A percentile compares a stretch with the other conserved stretches of the same genome.
Evolutionary conservation across 2,888 invertebrate species (phyloP).

Genomic region (Drosophila mimica): DNA sequence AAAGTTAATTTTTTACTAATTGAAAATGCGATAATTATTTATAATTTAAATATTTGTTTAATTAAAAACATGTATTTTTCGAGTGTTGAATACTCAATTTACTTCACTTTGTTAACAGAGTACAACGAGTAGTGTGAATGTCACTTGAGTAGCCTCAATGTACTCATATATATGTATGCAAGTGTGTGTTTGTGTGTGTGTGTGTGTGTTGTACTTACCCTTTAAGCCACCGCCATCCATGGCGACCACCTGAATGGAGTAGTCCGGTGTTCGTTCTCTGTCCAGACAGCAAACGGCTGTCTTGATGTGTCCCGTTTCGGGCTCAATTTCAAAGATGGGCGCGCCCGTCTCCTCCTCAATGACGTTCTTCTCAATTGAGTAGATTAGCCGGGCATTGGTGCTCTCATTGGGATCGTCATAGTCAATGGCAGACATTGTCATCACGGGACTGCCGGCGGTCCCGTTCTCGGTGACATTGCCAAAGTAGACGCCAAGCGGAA

Average conservation of each 20-base stretch:
- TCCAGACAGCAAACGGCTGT: slow-evolving; percentile 97
- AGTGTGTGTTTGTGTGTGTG: accelerated
- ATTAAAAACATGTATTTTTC: background rate
- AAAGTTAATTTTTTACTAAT: background rate
- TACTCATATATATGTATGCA: accelerated
- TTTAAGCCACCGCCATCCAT: slow-evolving; percentile 97
- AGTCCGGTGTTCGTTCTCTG: slow-evolving; percentile 96
- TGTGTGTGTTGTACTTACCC: slow-evolving; percentile 86
- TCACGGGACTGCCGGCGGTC: slow-evolving; percentile 97
- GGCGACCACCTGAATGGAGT: slow-evolving; percentile 97
- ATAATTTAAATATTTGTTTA: background rate
- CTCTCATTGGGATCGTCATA: slow-evolving; percentile 98
- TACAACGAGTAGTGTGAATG: slow-evolving; percentile 5
- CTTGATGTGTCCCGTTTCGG: slow-evolving; percentile 97
- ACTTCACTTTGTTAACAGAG: background rate
- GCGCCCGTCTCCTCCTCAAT: slow-evolving; percentile 98
- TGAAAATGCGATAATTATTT: accelerated
- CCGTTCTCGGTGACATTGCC: slow-evolving; percentile 98
- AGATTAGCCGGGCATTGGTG: slow-evolving; percentile 96
- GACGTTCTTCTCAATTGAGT: slow-evolving; percentile 98
- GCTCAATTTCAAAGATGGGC: slow-evolving; percentile 97
- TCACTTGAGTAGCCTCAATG: background rate
- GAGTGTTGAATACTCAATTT: background rate
- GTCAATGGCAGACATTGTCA: slow-evolving; percentile 99
- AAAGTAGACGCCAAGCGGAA: slow-evolving; percentile 96